phyloP scores from a whole-genome alignment of 2,113 vertebrate genomes.

The Hippocampus comes region DNA sequence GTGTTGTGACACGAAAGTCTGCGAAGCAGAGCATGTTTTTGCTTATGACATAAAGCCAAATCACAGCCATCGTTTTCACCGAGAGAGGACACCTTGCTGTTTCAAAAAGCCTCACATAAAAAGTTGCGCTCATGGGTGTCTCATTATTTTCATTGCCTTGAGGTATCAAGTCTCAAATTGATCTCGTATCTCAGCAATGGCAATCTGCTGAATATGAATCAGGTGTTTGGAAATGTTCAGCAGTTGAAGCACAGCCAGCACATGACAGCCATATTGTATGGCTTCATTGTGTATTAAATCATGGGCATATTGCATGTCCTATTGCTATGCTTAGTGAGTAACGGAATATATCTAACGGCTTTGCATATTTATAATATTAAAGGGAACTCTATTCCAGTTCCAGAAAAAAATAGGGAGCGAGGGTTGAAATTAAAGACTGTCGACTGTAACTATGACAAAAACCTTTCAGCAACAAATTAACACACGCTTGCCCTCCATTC shows the following conservation, averaged over 20 bases:
- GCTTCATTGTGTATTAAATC: background rate
- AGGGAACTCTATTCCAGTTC: background rate
- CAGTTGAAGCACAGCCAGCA: conserved; percentile 44
- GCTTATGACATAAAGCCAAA: conserved; percentile 25
- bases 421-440: too few relatives aligned
- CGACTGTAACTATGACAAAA: too few relatives aligned
- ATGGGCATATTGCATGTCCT: conserved; percentile 19
- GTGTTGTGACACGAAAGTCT: conserved; percentile 3
- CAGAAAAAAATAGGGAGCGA: background rate
- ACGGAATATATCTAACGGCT: background rate
- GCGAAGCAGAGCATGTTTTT: background rate
- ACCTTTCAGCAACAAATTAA: too few relatives aligned
- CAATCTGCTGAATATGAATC: conserved; percentile 39
- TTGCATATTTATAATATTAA: background rate
- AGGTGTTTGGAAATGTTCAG: conserved; percentile 45
- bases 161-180: conserved; percentile 35
- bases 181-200: conserved; percentile 29
- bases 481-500: too few relatives aligned
- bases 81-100: conserved; percentile 18
- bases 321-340: background rate
- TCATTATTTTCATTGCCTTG: conserved; percentile 18
- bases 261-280: conserved; percentile 7
- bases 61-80: conserved; percentile 22
- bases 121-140: conserved; percentile 18
- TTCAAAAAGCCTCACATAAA: conserved; percentile 13